Conservation (phyloP, 2,888 invertebrate species). For the Phoronis australis region DNA sequence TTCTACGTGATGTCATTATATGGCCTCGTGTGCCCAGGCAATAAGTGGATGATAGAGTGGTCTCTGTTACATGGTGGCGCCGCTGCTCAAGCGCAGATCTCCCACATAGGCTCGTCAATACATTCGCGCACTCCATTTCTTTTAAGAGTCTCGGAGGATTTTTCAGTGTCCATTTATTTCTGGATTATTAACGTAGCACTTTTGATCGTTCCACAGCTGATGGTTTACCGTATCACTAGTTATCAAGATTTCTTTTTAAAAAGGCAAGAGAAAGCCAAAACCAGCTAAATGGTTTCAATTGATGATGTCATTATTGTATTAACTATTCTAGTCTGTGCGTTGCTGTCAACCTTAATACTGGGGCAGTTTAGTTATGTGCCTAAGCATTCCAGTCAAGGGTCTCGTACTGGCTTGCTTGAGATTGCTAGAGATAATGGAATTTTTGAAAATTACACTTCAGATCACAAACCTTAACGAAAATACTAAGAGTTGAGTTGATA, state of each 20-base stretch:
- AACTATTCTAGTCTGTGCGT: no score
- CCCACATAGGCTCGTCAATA: conserved; percentile 25
- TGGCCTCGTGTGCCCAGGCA: conserved; percentile 26
- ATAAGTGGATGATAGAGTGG: conserved; percentile 38
- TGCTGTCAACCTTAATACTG: no score
- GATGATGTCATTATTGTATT: no score
- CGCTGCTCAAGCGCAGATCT: conserved; percentile 37
- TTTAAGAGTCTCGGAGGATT: conserved; percentile 18
- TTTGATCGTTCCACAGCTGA: conserved; percentile 33
- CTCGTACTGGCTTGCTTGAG: no score
- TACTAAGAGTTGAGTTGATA: no score
- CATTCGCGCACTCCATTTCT: conserved; percentile 26
- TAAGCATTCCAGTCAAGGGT: no score
- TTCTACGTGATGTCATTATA: conserved; percentile 32
- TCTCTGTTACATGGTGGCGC: conserved; percentile 42
- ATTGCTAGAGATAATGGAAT: no score
- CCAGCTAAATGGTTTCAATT: no score
- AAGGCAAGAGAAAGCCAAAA: not conserved
- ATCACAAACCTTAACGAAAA: no score
- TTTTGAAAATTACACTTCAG: no score
- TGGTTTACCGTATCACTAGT: conserved; percentile 18
- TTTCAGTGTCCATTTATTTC: conserved; percentile 20
- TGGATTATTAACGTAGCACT: conserved; percentile 30
- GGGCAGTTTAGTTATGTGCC: no score
- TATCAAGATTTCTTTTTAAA: not conserved